Base-by-base conservation (phyloP, 2,113 vertebrate genomes). In the Phodopus roborovskii region DNA sequence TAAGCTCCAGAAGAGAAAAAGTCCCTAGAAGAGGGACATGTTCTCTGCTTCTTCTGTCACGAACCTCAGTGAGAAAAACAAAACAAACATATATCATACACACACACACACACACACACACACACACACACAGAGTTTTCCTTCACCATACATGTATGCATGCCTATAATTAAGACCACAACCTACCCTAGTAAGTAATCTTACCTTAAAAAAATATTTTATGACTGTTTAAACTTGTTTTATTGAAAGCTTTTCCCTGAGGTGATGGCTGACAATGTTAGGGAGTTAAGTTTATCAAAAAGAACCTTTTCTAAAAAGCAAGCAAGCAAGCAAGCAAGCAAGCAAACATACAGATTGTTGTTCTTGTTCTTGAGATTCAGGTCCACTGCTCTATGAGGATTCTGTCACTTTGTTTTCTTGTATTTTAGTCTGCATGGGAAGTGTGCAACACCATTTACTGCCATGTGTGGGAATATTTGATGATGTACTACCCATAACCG, bases 91-190 rank as follows among this genome's bases (percentile, higher is more conserved):
- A 56, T 56, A 15, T 56, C 45, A 13, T 56, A 15, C 12, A 56
- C 12, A 12, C 12, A 56, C 13, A 15, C 13, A 56, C 13, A 56
- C 53, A 56, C 53, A 56, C 53, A 56, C 53, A 56, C 13, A 56
- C 53, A 53, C 48, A 50, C 48, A 50, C 48, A 50, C 50, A 53
- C 10, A 10, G 7, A 56, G 71, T 74, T 82, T 95, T 92, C 48
- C 92, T 53, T 92, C 33, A 88, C 42, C 62, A 87, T 90, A 88
- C 5, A 24, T 79, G 30, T 79, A 58, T 90, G 39, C 56, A 28
- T 36, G 71, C 58, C 30, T 78, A 8, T 28, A 64, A 92, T 90
- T 53, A 92, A 94, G 90, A 94, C 36, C 91, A 85, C 26, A 92
- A 16, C 33, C 91, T 86, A 86, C 9, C 68, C 58, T 42, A 91